phyloP scores from a whole-genome alignment of 2,113 vertebrate species.

The Lepidiolamprologus cunningtoni region DNA sequence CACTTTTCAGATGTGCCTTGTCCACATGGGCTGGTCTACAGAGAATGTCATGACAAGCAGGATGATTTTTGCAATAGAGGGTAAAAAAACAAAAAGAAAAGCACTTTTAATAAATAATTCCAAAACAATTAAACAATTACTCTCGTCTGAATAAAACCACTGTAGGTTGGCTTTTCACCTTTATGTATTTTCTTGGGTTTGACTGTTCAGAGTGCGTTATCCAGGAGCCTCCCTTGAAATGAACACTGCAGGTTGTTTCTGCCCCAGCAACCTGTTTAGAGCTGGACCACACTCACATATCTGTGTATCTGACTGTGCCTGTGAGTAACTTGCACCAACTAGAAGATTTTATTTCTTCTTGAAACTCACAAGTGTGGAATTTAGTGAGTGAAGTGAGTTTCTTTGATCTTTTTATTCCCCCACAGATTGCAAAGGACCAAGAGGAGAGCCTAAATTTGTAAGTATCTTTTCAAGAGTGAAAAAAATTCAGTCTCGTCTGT shows the following conservation, averaged over 20 bases:
- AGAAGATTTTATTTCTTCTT: neutral
- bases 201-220: neutral
- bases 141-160: neutral
- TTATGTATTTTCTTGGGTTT: neutral
- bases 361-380: neutral
- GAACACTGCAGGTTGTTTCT: constrained; percentile 53
- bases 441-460: constrained; percentile 53
- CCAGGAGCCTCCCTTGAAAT: neutral
- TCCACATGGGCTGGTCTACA: constrained; percentile 30
- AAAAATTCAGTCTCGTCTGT: rapidly evolving
- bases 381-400: neutral
- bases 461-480: neutral
- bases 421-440: constrained; percentile 60
- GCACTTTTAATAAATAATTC: neutral
- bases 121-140: too few relatives aligned
- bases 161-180: neutral
- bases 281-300: constrained; percentile 30
- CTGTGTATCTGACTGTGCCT: constrained; percentile 52
- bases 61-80: constrained; percentile 53
- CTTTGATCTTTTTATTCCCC: neutral
- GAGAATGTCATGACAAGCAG: constrained; percentile 19
- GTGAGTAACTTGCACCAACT: constrained; percentile 35
- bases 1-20: constrained; percentile 40
- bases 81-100: constrained; percentile 16
- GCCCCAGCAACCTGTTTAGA: constrained; percentile 22